Percentiles rank a stretch among this genome's conserved stretches.
These are phyloP conservation scores for Grallaria varia DNA, from an alignment of 2,113 vertebrate species.

Conservation along the genomic window DNA sequence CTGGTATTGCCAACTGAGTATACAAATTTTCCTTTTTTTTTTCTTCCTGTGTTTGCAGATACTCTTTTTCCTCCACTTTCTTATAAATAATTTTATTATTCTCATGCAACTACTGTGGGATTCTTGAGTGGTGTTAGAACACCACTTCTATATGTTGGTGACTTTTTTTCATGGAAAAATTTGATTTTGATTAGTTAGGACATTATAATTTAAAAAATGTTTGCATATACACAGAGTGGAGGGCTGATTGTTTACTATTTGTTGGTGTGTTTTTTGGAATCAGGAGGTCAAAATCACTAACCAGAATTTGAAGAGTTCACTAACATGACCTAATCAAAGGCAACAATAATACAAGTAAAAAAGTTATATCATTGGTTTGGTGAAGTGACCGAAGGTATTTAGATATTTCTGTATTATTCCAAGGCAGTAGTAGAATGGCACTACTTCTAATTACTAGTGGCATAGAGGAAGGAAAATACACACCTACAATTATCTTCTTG, in stretches of 20 bases:
- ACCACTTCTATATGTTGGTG: fast-evolving
- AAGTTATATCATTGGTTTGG: neutral
- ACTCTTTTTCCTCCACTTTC: neutral
- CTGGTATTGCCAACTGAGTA: neutral
- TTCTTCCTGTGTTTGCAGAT: neutral
- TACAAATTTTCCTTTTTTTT: neutral
- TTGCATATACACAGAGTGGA: neutral
- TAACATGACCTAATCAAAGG: neutral
- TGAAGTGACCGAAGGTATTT: neutral
- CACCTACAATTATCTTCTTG: conserved; percentile 8
- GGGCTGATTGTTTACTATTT: neutral
- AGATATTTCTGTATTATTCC: neutral
- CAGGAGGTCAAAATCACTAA: neutral
- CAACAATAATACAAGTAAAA: neutral
- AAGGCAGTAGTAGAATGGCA: neutral
- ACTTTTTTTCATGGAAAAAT: neutral
- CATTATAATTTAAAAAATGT: fast-evolving
- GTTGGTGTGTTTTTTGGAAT: neutral
- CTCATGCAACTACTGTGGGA: neutral
- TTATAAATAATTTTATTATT: neutral
- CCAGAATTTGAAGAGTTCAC: neutral
- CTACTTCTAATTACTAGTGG: neutral
- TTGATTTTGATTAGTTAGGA: neutral
- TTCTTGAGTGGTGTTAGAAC: neutral
- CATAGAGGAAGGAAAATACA: neutral